Evolutionary conservation across 2,888 invertebrate species (phyloP).

Genomic region (Tigriopus californicus): DNA sequence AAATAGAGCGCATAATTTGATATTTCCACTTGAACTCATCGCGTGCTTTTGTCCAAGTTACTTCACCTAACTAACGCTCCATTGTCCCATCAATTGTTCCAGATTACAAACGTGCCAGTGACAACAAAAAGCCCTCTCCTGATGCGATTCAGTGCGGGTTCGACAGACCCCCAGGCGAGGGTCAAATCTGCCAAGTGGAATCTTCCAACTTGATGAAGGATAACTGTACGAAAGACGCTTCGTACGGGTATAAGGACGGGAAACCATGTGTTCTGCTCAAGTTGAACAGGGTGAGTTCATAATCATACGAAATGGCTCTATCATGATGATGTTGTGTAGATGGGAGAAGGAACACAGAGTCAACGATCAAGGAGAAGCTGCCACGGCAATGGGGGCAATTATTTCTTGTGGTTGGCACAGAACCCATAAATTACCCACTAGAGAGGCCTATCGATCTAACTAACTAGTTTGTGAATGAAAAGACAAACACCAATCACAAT

Average conservation of each 20-base stretch:
- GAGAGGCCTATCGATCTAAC: too few relatives aligned
- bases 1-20: too few relatives aligned
- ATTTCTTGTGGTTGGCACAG: background rate
- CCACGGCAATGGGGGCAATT: background rate
- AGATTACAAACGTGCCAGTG: background rate
- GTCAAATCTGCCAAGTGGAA: slow-evolving; percentile 13
- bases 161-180: slow-evolving; percentile 7
- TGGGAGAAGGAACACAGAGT: too few relatives aligned
- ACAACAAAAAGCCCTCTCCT: background rate
- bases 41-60: too few relatives aligned
- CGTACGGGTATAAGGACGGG: slow-evolving; percentile 67
- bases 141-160: slow-evolving; percentile 6
- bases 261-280: slow-evolving; percentile 89
- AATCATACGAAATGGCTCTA: slow-evolving; percentile 17
- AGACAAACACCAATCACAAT: too few relatives aligned
- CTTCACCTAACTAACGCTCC: too few relatives aligned
- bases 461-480: too few relatives aligned
- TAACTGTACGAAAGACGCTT: slow-evolving; percentile 52
- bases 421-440: background rate
- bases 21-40: too few relatives aligned
- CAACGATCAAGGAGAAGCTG: background rate
- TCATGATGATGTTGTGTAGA: too few relatives aligned
- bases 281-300: slow-evolving; percentile 59
- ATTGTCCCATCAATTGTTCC: background rate
- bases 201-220: slow-evolving; percentile 35